Evolutionary conservation across 2,888 invertebrate species (phyloP), one percentile per base, ranked within the genome.

Genomic region (Spisula subtruncata): DNA sequence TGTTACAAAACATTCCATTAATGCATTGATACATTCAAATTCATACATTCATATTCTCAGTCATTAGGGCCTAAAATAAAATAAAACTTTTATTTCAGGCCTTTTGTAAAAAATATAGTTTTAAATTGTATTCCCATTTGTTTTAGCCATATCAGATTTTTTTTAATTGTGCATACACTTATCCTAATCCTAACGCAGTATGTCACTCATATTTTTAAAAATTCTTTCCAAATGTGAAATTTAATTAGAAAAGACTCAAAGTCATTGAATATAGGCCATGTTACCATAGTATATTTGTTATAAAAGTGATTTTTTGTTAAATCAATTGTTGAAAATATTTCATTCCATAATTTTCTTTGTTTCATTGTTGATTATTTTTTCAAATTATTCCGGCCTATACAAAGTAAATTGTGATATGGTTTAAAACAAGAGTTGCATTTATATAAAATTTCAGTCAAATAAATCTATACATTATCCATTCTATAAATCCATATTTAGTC

Each of bases 1-100:
- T n/a, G 25, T 66, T 66, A 66, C 25, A n/a, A 10, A 66, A 25
- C 60, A 66, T 66, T 66, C 60, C 60, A 66, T 66, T 66, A 25
- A n/a, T 51, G 1, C 60, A 66, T 66, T 66, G 12, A n/a, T 51
- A 8, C 12, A 51, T 51, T 51, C 16, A 51, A 51, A 51, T 51
- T 41, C 8, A 41, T 5, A 5, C 41, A 41, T 41, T 41, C n/a
- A n/a, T n/a, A n/a, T n/a, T n/a, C n/a, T n/a, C n/a, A n/a, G n/a
- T n/a, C n/a, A n/a, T n/a, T n/a, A n/a, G 8, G 41, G 41, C 41
- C 54, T 2, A 20, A 20, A 54, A 54, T 1, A 18, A 54, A 54
- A 54, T 20, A 14, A 18, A 18, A 8, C 1, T 54, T 54, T 6
- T 54, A 14, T 18, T 54, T 54, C 14, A 54, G 54, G 54, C 54